Evolutionary conservation across 1,140 invertebrate genomes (phyloP).

Genomic region (Leucophenga varia): DNA sequence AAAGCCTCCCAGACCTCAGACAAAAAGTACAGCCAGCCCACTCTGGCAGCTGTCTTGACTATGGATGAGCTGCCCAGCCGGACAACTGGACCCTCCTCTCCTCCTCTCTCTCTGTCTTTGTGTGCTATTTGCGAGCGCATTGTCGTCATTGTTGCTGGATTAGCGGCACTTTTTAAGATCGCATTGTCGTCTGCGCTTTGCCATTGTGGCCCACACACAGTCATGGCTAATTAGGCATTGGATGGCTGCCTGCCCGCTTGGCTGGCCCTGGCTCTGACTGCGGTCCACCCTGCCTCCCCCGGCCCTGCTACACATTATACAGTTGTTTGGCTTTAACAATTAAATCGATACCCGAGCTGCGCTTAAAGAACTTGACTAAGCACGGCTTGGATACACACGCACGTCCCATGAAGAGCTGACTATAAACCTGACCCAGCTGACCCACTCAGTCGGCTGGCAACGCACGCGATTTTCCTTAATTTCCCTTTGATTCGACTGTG

Average conservation of each 20-base stretch:
- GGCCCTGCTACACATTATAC: neutral
- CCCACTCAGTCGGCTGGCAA: slow-evolving; percentile 17
- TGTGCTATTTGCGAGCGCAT: too few species aligned
- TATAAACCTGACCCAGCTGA: slow-evolving; percentile 7
- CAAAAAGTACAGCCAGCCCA: too few species aligned
- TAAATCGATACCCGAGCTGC: slow-evolving; percentile 36
- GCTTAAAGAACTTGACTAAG: slow-evolving; percentile 14
- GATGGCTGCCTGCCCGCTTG: slow-evolving; percentile 3
- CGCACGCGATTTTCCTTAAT: slow-evolving; percentile 46
- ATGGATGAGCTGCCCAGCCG: too few species aligned
- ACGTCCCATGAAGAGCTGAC: slow-evolving; percentile 16
- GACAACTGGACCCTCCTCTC: too few species aligned
- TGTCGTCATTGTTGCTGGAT: slow-evolving; percentile 42
- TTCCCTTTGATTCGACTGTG: slow-evolving; percentile 42
- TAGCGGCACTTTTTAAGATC: slow-evolving; percentile 25
- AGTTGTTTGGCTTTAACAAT: slow-evolving; percentile 36
- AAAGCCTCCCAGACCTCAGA: too few species aligned
- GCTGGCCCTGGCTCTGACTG: neutral
- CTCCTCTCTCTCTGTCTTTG: too few species aligned
- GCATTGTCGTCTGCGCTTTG: slow-evolving; percentile 6
- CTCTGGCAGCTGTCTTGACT: too few species aligned
- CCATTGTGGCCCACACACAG: slow-evolving; percentile 18
- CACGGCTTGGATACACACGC: slow-evolving; percentile 11
- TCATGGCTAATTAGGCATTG: slow-evolving; percentile 37
- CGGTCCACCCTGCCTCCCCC: neutral